Base-by-base conservation (phyloP, 2,888 invertebrate genomes). In the Oxycera nigricornis region DNA sequence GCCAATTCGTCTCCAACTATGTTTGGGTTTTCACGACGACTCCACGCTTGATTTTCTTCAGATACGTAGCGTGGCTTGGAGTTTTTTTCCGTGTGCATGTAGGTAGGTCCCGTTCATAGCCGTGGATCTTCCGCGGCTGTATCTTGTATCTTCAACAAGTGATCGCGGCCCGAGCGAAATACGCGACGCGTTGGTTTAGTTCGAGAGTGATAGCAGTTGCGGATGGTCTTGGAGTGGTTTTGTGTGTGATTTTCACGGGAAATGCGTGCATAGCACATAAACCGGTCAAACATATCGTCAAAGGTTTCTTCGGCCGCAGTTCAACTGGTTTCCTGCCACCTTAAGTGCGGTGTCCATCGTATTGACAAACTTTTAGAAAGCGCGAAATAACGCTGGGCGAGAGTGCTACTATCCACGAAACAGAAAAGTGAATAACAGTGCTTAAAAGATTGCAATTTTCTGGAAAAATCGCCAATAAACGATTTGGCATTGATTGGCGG, bases 71-170 rank as follows among this genome's bases (percentile, higher is more conserved):
- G 20, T 24, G 31, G 52, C 11, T 31, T 62, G 24, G 39, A 59
- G 35, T 65, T 0, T 41, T 65, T 41, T 65, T 7, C 17, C n/a
- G 14, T 57, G 22, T n/a, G n/a, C n/a, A n/a, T n/a, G 14, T 2
- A 31, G 46, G n/a, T 22, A 41, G 17, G n/a, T 24, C 24, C 24
- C 31, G 50, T 70, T 55, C 52, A 65, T 39, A 62, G 7, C 28
- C 39, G 31, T 24, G n/a, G n/a, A n/a, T n/a, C n/a, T n/a, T n/a
- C n/a, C n/a, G n/a, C n/a, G n/a, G n/a, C n/a, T n/a, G n/a, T n/a
- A n/a, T n/a, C n/a, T 20, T 70, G 52, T 52, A 55, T 28, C 52
- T 70, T 70, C 55, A 70, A 70, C 70, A 70, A 70, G 70, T 70
- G 70, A 50, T 70, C 70, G 70, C 70, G 70, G 30, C n/a, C 41